phyloP scores from a whole-genome alignment of 1,140 invertebrate genomes.

The Procambarus virginalis region DNA sequence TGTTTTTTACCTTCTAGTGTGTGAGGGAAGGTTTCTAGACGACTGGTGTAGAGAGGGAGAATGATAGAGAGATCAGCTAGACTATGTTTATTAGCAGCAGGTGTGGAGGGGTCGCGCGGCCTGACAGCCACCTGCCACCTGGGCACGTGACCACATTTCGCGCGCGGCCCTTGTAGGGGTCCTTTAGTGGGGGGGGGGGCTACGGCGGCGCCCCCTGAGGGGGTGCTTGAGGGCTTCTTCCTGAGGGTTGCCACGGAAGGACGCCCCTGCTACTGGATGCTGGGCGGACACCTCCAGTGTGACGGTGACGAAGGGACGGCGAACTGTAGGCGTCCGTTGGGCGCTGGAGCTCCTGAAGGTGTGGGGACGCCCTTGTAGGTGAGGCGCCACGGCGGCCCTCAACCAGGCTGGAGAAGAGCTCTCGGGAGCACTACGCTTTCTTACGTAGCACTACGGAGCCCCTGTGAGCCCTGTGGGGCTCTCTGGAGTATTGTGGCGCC shows the following conservation, averaged over 20 bases:
- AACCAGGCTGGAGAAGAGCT: neutral
- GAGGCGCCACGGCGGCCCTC: neutral
- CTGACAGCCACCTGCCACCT: constrained; percentile 1
- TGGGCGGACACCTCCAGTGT: too few species aligned
- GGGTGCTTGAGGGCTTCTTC: too few species aligned
- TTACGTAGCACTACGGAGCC: too few species aligned
- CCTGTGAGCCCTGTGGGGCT: too few species aligned
- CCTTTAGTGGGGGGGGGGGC: neutral
- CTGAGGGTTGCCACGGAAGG: too few species aligned
- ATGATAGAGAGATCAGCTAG: neutral
- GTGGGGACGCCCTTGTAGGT: neutral
- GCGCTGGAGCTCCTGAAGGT: neutral
- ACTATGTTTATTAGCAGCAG: neutral
- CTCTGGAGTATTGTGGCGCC: too few species aligned
- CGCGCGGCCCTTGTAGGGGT: neutral
- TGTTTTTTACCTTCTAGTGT: too few species aligned
- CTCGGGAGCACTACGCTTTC: neutral
- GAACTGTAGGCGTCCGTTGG: neutral
- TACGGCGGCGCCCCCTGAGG: neutral
- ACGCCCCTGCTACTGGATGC: too few species aligned
- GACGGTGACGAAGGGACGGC: too few species aligned
- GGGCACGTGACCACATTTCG: neutral
- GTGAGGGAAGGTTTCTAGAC: neutral
- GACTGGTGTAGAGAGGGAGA: neutral
- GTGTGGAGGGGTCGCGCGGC: neutral